A percentile compares a stretch with the other conserved stretches of the same genome.
These are phyloP conservation scores for Drosophila limbata DNA, from an alignment of 2,888 invertebrate genomes.

Conservation along the genomic window DNA sequence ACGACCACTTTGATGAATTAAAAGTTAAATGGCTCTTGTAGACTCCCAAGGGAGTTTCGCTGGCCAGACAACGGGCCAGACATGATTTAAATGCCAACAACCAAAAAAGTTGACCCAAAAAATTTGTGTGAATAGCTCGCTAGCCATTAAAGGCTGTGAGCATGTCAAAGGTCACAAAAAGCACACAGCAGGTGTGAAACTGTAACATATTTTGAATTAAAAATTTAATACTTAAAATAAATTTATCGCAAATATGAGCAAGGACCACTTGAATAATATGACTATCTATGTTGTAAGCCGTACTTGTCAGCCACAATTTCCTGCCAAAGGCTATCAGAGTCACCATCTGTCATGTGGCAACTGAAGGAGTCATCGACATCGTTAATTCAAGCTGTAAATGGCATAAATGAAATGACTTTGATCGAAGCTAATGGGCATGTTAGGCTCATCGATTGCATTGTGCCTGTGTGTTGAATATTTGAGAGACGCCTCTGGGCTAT, in stretches of 20 bases:
- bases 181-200: constrained; percentile 7
- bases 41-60: constrained; percentile 44
- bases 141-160: constrained; percentile 22
- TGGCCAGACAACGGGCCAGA: constrained; percentile 36
- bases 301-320: constrained; percentile 4
- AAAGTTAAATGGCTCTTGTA: constrained; percentile 64
- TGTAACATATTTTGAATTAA: neutral
- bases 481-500: constrained; percentile 7
- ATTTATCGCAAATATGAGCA: neutral
- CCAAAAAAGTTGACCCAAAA: constrained; percentile 42
- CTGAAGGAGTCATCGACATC: constrained; percentile 19
- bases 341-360: constrained; percentile 1
- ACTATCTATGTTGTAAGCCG: constrained; percentile 3
- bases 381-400: constrained; percentile 34
- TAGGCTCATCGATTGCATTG: constrained; percentile 24
- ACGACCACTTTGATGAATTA: constrained; percentile 69
- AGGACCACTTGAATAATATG: neutral
- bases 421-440: constrained; percentile 23
- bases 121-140: constrained; percentile 9
- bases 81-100: constrained; percentile 45
- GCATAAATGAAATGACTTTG: constrained; percentile 23
- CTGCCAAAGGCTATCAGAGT: constrained; percentile 11
- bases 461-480: constrained; percentile 23
- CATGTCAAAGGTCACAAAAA: constrained; percentile 26
- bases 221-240: neutral